A percentile compares a stretch with the other conserved stretches of the same genome.
Evolutionary conservation across 2,888 invertebrate genomes (phyloP).

Genomic region (Temnothorax ravouxi): DNA sequence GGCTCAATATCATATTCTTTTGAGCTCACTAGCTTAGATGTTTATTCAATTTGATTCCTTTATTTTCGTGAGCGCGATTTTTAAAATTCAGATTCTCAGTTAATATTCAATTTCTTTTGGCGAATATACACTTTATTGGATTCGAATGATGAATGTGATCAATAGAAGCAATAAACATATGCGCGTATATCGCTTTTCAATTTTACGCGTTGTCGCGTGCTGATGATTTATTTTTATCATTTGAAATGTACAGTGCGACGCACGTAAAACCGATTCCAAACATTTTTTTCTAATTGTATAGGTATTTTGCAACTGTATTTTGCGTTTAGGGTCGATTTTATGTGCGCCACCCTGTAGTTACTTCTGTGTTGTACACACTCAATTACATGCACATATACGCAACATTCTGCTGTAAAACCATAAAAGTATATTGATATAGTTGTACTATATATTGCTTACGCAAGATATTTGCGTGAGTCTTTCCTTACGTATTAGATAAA

Average conservation of each 20-base stretch:
- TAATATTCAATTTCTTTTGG: background rate
- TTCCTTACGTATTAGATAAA: background rate
- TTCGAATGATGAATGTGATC: conserved; percentile 19
- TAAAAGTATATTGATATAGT: background rate
- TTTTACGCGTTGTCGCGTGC: background rate
- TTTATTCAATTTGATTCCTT: conserved; percentile 2
- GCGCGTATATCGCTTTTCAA: background rate
- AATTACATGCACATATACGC: background rate
- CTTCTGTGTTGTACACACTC: background rate
- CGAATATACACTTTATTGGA: background rate
- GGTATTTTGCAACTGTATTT: too few species aligned
- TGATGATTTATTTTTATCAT: conserved; percentile 10
- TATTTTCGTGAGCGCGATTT: background rate
- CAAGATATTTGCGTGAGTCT: background rate
- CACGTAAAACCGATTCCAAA: too few species aligned
- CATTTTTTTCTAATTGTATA: too few species aligned
- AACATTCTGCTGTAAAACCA: conserved; percentile 6
- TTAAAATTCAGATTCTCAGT: background rate
- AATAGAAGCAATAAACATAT: background rate
- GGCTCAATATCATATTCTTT: background rate
- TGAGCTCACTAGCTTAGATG: background rate
- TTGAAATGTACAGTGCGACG: background rate
- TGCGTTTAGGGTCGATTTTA: too few species aligned
- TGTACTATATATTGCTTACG: background rate
- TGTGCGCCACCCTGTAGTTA: background rate